Evolutionary conservation across 2,888 invertebrate genomes (phyloP), one percentile per base, ranked within the genome.

Genomic region (Elysia crispata): DNA sequence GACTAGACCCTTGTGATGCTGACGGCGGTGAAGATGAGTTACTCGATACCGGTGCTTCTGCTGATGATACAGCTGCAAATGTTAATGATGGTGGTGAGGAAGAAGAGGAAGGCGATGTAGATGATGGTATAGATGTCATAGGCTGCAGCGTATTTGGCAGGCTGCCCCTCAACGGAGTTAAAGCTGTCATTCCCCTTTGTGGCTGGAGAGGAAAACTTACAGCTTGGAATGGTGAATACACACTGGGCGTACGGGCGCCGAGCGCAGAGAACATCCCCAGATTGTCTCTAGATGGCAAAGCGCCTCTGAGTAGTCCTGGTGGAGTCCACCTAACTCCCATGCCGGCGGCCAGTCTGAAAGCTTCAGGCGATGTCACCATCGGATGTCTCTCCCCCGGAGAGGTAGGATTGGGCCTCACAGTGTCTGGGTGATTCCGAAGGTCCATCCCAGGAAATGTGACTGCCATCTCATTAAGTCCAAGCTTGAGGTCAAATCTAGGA

Each of bases 181-280:
- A 54, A 5, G 74, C 8, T 5, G 79, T n/a, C 50, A 66, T 0
- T 31, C 54, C 54, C 50, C 79, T 66, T 1, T 74, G 74, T 11
- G 72, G 60, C 0, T 18, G 25, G 0, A 67, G 18, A 11, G 66
- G n/a, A 28, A 79, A 79, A 57, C 33, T 57, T 31, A 73, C 31
- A 20, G 74, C 11, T 1, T 72, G 72, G 11, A 67, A 74, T 0
- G 79, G 79, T 3, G 73, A 54, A 57, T 74, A 74, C 25, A 74
- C 23, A 6, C 23, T 23, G 28, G 73, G 79, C 23, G 49, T 25
- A 18, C 79, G 64, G 28, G 67, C 31, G 23, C 79, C 79, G 20
- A 79, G 74, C 3, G 74, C 67, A 57, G 74, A 74, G 67, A 79
- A 79, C 28, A 74, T 74, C 28, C 79, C 74, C 23, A 74, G 20